Evolutionary conservation across 92 coral and sea anemone genomes (phyloP), one percentile per base, ranked within the genome.

Genomic region (Epizoanthus illoricatus): DNA sequence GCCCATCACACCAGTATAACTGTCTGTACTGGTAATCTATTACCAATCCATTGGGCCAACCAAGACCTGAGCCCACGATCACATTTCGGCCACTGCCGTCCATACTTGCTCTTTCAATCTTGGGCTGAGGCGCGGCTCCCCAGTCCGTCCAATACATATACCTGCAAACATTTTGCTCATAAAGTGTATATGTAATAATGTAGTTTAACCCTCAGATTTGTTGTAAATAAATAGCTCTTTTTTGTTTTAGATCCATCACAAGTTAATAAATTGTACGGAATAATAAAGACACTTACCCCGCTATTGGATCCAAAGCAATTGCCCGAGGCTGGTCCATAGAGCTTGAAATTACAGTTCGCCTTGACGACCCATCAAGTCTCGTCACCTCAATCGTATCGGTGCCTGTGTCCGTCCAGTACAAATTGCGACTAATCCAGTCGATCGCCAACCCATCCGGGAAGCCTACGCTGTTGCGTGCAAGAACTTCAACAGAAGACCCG

Each of bases 91-190:
- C n/a, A 49, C 40, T 65, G 9, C 85, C 85, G 19, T 81, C 63
- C 78, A 69, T 79, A 4, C 36, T 62, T 24, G 91, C 84, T 13
- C 57, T 58, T 17, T 88, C 91, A 18, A 88, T 85, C 85, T 84
- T 88, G 70, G 90, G 84, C 23, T 49, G 76, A 52, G 56, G 76
- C 60, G 17, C 52, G 2, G 82, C 52, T 58, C 90, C 90, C 80
- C 81, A 66, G 84, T 88, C 88, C 7, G 88, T 73, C 91, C 91
- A 88, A 33, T 63, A 88, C 91, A 88, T 80, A 58, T 62, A 28
- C 7, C 91, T 88, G 47, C 49, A 59, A 42, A 23, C 84, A 17
- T 2, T 5, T 33, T 10, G 18, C 18, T 20, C 40, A 28, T 10
- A 33, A 8, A 28, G 36, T 28, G 36, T 28, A 28, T 28, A 28